These are phyloP conservation scores for Drosophila chauvacae DNA, from an alignment of 1,140 invertebrate genomes.

Conservation along the genomic window DNA sequence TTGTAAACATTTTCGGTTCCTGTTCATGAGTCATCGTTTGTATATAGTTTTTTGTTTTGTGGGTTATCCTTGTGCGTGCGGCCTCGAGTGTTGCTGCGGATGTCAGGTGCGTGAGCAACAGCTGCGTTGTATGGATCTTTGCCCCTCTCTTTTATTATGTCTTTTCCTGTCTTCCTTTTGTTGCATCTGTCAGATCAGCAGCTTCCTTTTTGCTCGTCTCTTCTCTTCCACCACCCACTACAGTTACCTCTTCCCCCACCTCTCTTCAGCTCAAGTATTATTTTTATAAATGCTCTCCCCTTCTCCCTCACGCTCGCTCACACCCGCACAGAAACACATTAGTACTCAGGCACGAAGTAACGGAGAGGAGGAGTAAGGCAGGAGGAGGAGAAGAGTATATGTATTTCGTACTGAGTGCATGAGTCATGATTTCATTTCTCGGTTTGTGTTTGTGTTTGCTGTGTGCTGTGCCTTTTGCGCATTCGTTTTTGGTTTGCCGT, in stretches of 20 bases:
- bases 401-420: conserved; percentile 61
- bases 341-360: conserved; percentile 80
- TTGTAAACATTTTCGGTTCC: conserved; percentile 70
- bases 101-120: conserved; percentile 73
- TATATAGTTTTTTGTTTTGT: conserved; percentile 34
- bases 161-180: background rate
- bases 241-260: conserved; percentile 9
- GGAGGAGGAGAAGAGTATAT: conserved; percentile 48
- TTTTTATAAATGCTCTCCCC: conserved; percentile 65
- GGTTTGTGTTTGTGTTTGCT: conserved; percentile 24
- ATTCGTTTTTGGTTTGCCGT: conserved; percentile 73
- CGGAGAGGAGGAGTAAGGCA: conserved; percentile 5
- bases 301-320: conserved; percentile 18
- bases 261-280: conserved; percentile 50
- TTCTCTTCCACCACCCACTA: conserved; percentile 12
- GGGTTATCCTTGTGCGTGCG: conserved; percentile 72
- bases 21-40: conserved; percentile 75
- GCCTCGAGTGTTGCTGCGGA: conserved; percentile 59
- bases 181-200: conserved; percentile 38
- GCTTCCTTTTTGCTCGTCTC: conserved; percentile 13
- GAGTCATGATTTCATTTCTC: conserved; percentile 73
- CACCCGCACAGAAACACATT: conserved; percentile 68
- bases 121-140: conserved; percentile 46
- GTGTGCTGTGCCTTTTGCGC: conserved; percentile 68
- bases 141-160: background rate